Evolutionary conservation across 2,113 vertebrate genomes (phyloP).

Genomic region (Meles meles): DNA sequence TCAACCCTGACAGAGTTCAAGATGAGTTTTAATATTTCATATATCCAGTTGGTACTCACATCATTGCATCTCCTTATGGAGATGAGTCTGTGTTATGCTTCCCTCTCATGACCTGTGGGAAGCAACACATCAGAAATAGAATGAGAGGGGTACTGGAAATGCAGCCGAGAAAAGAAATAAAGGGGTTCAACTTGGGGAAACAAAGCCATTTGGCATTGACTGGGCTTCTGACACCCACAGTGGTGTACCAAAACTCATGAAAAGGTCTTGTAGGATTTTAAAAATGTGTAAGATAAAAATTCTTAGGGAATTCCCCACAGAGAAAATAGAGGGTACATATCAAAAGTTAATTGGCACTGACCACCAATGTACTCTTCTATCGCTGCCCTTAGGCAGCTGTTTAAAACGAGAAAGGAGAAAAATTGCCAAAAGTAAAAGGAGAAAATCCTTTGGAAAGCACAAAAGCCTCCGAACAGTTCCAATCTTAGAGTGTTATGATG

Average conservation of each 20-base stretch:
- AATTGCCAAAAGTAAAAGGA: background rate
- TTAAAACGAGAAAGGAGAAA: constrained; percentile 26
- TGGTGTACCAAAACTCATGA: background rate
- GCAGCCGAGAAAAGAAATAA: background rate
- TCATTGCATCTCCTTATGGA: background rate
- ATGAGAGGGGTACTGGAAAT: background rate
- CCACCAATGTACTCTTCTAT: background rate
- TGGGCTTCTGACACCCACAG: background rate
- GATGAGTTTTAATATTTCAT: background rate
- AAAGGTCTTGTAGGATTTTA: background rate
- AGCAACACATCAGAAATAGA: background rate
- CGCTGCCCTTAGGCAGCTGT: constrained; percentile 23
- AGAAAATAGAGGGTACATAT: background rate
- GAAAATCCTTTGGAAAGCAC: constrained; percentile 41
- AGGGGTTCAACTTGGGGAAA: background rate
- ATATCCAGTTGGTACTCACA: background rate
- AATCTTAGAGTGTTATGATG: constrained; percentile 31
- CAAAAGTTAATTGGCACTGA: constrained; percentile 25
- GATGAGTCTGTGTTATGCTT: background rate
- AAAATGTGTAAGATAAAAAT: constrained; percentile 3
- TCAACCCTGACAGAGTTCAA: constrained; percentile 41
- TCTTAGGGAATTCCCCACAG: constrained; percentile 12
- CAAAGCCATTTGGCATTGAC: constrained; percentile 4
- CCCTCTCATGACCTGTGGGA: background rate
- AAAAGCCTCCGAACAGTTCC: constrained; percentile 48